Evolutionary conservation across 2,797 vertebrate genomes (phyloP).

Genomic region (Simalia tracyae): DNA sequence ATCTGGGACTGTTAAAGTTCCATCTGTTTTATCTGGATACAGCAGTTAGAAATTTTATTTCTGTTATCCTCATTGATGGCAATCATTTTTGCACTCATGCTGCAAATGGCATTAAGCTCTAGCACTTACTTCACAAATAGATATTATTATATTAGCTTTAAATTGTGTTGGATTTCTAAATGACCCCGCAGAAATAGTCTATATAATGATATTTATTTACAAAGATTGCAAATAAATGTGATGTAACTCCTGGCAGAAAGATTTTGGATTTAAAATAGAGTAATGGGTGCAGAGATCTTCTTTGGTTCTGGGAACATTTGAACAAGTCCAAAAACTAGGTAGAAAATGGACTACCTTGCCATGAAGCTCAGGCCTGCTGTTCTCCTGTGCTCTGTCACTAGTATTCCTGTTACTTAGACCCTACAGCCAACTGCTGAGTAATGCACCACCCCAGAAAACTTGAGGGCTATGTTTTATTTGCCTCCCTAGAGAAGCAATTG

Average conservation of each 20-base stretch:
- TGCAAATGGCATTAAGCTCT: background rate
- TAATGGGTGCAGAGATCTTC: background rate
- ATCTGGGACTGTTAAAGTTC: background rate
- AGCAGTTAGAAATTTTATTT: constrained; percentile 14
- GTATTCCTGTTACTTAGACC: background rate
- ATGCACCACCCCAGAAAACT: background rate
- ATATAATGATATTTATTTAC: background rate
- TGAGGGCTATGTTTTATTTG: background rate
- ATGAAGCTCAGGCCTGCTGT: background rate
- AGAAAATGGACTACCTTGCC: background rate
- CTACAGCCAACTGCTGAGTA: constrained; percentile 4
- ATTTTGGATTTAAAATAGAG: background rate
- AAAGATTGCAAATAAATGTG: background rate
- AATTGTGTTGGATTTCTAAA: background rate
- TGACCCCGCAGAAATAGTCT: background rate
- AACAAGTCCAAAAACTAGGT: background rate
- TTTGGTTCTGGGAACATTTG: background rate
- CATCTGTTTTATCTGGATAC: background rate
- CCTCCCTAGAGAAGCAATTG: background rate
- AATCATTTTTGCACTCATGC: background rate
- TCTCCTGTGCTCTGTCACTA: constrained; percentile 1
- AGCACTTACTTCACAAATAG: background rate
- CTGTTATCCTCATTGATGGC: background rate
- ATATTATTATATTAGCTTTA: constrained; percentile 4
- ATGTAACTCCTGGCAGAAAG: background rate